phyloP scores from a whole-genome alignment of 2,888 invertebrate species.

The Oasisia sp. region DNA sequence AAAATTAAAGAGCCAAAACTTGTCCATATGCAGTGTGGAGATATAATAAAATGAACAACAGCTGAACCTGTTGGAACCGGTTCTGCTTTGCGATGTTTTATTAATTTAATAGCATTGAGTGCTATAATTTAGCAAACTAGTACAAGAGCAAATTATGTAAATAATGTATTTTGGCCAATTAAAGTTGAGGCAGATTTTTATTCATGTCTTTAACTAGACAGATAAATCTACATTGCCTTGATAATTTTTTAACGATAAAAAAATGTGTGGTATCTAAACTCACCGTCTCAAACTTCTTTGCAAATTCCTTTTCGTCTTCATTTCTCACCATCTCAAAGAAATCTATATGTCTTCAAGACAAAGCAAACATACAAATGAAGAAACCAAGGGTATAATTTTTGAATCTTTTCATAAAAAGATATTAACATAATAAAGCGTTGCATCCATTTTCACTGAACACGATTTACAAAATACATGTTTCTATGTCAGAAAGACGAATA shows the following conservation, averaged over 20 bases:
- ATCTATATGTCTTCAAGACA: constrained; percentile 83
- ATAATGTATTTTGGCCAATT: too few species aligned
- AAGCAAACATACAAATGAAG: background rate
- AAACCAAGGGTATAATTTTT: background rate
- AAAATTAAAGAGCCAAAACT: background rate
- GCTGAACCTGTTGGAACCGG: background rate
- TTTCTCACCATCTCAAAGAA: constrained; percentile 98
- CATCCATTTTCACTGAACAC: too few species aligned
- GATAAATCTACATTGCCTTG: background rate
- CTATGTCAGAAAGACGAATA: background rate
- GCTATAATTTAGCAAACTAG: too few species aligned
- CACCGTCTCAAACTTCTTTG: constrained; percentile 85
- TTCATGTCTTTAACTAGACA: background rate
- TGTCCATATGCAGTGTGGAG: background rate
- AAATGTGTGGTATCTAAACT: constrained; percentile 40
- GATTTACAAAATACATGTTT: background rate
- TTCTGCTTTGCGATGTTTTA: background rate
- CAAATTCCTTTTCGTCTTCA: constrained; percentile 94
- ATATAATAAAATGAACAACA: background rate
- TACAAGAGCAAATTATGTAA: too few species aligned
- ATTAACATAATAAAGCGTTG: too few species aligned
- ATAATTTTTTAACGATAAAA: background rate
- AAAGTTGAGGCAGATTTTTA: too few species aligned
- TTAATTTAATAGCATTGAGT: background rate
- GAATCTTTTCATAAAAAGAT: background rate